Evolutionary conservation across 35 echinoderm and acorn worm species (phyloP).

Genomic region (Ptychodera flava): DNA sequence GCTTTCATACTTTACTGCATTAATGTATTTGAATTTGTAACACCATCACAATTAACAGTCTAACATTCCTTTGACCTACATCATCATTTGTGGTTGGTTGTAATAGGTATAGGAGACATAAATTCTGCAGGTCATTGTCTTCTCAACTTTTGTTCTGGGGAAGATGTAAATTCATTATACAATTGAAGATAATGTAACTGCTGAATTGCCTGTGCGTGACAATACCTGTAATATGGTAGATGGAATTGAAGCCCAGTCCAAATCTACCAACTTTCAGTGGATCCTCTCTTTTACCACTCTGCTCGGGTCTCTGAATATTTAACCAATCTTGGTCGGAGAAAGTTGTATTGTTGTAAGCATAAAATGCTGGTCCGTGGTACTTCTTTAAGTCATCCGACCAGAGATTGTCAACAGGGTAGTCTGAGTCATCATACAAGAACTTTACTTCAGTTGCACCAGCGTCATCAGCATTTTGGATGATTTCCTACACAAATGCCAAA

Average conservation of each 20-base stretch:
- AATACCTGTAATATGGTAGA: constrained; percentile 90
- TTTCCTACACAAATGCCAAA: background rate
- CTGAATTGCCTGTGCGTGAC: too few species aligned
- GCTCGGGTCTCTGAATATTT: constrained; percentile 52
- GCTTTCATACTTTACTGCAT: too few species aligned
- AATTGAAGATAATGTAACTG: too few species aligned
- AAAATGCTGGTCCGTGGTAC: constrained; percentile 60
- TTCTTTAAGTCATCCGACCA: constrained; percentile 7
- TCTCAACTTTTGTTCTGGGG: too few species aligned
- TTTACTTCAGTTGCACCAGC: constrained; percentile 55
- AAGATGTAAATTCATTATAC: too few species aligned
- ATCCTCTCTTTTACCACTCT: constrained; percentile 64
- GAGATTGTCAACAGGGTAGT: constrained; percentile 27
- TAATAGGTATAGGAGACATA: too few species aligned
- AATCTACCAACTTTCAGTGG: constrained; percentile 77
- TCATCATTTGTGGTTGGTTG: too few species aligned
- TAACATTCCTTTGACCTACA: too few species aligned
- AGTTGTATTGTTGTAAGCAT: constrained; percentile 64
- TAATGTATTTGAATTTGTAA: too few species aligned
- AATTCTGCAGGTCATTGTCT: too few species aligned
- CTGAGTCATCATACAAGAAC: constrained; percentile 59
- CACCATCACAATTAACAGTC: too few species aligned
- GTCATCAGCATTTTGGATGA: constrained; percentile 80
- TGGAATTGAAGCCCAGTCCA: constrained; percentile 75
- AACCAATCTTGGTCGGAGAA: constrained; percentile 59